A percentile compares a stretch with the other conserved stretches of the same genome.
Conservation (phyloP, 2,113 vertebrate species). For the Danionella cerebrum region DNA sequence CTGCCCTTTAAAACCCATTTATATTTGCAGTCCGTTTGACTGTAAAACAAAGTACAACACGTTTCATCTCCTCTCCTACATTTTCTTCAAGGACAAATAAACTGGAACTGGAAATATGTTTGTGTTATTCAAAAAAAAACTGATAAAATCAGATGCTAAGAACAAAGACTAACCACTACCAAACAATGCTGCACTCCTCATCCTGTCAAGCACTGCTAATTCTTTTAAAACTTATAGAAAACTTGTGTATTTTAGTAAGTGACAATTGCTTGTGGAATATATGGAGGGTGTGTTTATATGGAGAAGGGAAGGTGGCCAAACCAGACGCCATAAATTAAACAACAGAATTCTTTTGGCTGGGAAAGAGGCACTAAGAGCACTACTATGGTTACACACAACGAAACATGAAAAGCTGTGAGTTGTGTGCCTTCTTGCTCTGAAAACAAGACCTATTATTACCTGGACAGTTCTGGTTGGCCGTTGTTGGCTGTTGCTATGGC, state of each 20-base stretch:
- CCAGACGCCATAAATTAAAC: slow-evolving; percentile 1
- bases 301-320: not conserved
- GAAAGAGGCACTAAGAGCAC: not conserved
- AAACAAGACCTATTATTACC: slow-evolving; percentile 62
- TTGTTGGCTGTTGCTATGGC: slow-evolving; percentile 46
- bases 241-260: not conserved
- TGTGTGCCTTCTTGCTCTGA: not conserved
- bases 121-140: too few relatives aligned
- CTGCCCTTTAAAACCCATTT: too few relatives aligned
- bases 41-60: too few relatives aligned
- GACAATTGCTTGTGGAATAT: slow-evolving; percentile 20
- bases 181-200: not conserved
- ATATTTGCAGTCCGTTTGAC: too few relatives aligned
- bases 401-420: slow-evolving; percentile 5
- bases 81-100: too few relatives aligned
- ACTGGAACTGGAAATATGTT: too few relatives aligned
- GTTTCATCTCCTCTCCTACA: too few relatives aligned
- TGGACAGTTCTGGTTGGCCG: slow-evolving; percentile 52
- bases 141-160: too few relatives aligned
- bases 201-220: too few relatives aligned
- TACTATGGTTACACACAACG: slow-evolving; percentile 2
- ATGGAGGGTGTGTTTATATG: not conserved
- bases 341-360: slow-evolving; percentile 15
- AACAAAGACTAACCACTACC: not conserved
- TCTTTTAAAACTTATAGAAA: not conserved